Conservation (phyloP, 2,113 vertebrate genomes). For the Rhizomys pruinosus region DNA sequence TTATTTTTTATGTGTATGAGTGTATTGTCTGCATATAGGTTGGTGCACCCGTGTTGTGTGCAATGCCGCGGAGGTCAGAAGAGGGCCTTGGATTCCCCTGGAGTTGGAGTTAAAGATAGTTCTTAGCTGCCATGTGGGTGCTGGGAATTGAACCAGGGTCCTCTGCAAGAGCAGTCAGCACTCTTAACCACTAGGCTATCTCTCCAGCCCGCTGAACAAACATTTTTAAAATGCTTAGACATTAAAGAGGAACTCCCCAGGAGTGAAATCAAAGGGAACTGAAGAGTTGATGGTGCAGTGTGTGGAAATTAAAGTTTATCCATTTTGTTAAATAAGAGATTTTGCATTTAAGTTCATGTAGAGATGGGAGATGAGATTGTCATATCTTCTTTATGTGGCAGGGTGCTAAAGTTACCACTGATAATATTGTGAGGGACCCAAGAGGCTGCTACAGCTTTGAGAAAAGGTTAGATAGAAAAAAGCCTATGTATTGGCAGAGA, state of each 20-base stretch:
- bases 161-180: no score
- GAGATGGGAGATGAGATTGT: background rate
- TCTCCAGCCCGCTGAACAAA: no score
- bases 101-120: no score
- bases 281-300: background rate
- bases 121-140: no score
- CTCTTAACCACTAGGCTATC: no score
- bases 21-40: no score
- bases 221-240: slow-evolving; percentile 44
- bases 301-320: background rate
- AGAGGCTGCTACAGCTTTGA: background rate
- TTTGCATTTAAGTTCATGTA: background rate
- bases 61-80: no score
- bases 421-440: background rate
- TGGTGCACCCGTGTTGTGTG: no score
- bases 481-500: background rate
- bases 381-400: background rate
- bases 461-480: slow-evolving; percentile 1
- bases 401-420: background rate
- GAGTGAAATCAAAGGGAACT: background rate
- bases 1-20: no score
- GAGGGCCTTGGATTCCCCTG: no score
- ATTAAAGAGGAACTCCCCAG: background rate
- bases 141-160: no score
- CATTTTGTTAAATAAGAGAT: background rate